Percentiles rank a stretch among this genome's conserved stretches.
These are phyloP conservation scores for Microtus richardsoni DNA, from an alignment of 2,113 vertebrate genomes.

Conservation along the genomic window DNA sequence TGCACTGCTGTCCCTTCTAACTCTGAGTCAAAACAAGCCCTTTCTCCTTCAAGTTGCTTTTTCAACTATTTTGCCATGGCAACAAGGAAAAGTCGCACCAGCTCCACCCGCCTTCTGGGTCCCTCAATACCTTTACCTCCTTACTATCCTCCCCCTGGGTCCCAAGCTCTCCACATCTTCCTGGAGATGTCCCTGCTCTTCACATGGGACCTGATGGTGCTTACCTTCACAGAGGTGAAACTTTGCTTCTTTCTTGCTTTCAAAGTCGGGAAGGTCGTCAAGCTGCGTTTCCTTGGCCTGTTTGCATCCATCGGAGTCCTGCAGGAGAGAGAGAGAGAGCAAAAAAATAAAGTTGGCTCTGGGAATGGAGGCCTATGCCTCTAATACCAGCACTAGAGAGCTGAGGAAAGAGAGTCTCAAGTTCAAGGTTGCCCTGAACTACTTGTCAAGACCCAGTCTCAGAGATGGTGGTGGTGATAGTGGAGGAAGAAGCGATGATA, in stretches of 20 bases:
- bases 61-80: not conserved
- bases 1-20: not conserved
- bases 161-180: not conserved
- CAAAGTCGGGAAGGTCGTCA: constrained; percentile 37
- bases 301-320: constrained; percentile 78
- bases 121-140: not conserved
- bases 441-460: not conserved
- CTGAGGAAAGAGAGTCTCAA: not conserved
- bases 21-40: not conserved
- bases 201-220: constrained; percentile 4
- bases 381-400: not conserved
- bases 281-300: constrained; percentile 64
- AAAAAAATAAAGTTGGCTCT: not conserved
- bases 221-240: constrained; percentile 67
- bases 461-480: not conserved
- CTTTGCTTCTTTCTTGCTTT: constrained; percentile 68
- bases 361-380: not conserved
- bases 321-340: no score
- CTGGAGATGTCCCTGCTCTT: not conserved
- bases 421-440: not conserved
- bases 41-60: not conserved
- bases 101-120: not conserved
- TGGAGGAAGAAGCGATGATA: no score
- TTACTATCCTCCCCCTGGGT: not conserved
- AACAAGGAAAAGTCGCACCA: not conserved